Percentiles rank a stretch among this genome's conserved stretches.
phyloP scores from a whole-genome alignment of 2,113 vertebrate species.

The Zosterops japonicus region DNA sequence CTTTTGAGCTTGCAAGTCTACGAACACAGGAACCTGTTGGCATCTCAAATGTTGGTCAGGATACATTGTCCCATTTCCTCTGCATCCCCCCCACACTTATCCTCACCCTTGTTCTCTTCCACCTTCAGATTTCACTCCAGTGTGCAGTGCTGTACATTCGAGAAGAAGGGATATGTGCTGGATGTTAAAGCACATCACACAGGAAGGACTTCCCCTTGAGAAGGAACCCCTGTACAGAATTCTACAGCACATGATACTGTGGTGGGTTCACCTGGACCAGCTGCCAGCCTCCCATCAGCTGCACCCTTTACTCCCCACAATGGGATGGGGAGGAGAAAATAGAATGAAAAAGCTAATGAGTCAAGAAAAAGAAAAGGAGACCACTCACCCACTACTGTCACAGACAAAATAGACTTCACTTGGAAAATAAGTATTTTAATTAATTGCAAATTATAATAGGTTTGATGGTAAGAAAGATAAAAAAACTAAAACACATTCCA shows the following conservation, averaged over 20 bases:
- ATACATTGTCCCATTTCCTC: neutral
- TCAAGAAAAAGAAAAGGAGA: neutral
- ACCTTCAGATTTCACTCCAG: neutral
- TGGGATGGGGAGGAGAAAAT: neutral
- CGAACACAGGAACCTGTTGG: neutral
- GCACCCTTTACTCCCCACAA: neutral
- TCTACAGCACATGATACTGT: neutral
- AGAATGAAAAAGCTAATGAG: neutral
- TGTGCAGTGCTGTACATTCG: neutral
- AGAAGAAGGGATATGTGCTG: neutral
- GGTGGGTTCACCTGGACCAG: accelerated
- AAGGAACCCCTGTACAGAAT: neutral
- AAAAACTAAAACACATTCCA: neutral
- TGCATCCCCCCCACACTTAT: accelerated
- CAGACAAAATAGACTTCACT: neutral
- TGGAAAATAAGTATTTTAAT: neutral
- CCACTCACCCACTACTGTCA: neutral
- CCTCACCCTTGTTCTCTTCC: neutral
- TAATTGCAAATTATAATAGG: neutral
- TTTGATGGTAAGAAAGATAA: neutral
- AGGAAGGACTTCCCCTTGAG: neutral
- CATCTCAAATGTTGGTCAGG: neutral
- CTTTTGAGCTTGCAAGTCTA: neutral
- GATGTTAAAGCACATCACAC: neutral
- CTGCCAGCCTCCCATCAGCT: neutral